Base-by-base conservation (phyloP, 2,888 invertebrate species). In the Eurytoma californica region DNA sequence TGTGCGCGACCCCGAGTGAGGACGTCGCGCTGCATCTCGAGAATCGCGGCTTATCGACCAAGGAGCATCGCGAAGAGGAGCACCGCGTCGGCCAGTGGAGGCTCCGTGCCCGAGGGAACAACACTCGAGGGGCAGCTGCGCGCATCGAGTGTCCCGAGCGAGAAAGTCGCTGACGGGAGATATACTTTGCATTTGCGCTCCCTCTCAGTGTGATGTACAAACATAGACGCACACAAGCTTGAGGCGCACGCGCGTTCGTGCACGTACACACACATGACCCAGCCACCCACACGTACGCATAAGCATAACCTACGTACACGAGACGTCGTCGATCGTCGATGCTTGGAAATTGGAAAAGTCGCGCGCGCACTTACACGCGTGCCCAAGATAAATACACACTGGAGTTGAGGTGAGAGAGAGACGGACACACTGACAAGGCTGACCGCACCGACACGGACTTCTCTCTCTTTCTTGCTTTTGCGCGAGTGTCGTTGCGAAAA, bases 371-470 rank as follows among this genome's bases (percentile, higher is more conserved):
- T 51, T 51, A 51, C 5, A 47, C 58, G 18, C 49, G 20, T 20
- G 18, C 55, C 9, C 13, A 72, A 72, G 72, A 72, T 72, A 72
- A 72, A 72, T 72, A 72, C 72, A 72, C 72, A 53, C 72, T 12
- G 61, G 53, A 28, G 28, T 16, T n/a, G 61, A 63, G 72, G 55
- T 39, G 47, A 74, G 79, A 76, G 75, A 76, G 72, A 80, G 75
- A 72, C 18, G 49, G 57, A 76, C 16, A 57, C 39, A 75, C 67
- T 80, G 79, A 80, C 75, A 76, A 76, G 75, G 75, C 74, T 75
- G 75, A 67, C 70, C 75, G 61, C 39, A 75, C 47, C 65, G 75
- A 57, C 73, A 18, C 18, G 49, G 16, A 18, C 58, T 72, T 70
- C 60, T 73, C 73, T 79, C 55, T 73, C 53, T 78, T 53, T 55